These are phyloP conservation scores for mouse (Mus musculus) DNA, from an alignment of 2,113 vertebrate species.

Conservation along the genomic window DNA sequence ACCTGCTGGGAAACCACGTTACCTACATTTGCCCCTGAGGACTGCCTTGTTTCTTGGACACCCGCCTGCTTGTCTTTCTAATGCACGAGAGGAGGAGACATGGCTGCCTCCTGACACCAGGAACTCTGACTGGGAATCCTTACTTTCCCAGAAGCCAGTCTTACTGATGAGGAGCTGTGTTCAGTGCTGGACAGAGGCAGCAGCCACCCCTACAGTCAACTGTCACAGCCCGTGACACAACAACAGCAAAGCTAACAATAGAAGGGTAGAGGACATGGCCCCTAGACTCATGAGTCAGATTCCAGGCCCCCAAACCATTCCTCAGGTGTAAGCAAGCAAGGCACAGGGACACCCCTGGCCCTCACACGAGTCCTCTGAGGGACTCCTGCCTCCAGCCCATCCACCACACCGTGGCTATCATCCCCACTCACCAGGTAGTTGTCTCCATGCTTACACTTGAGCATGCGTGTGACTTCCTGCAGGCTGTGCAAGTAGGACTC, in stretches of 20 bases:
- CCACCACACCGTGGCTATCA: neutral
- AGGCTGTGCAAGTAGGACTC: conserved; percentile 94
- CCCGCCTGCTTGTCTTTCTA: neutral
- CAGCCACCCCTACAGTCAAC: neutral
- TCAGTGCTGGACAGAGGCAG: neutral
- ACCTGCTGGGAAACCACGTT: neutral
- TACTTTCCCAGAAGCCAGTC: neutral
- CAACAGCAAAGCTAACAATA: neutral
- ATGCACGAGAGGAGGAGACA: neutral
- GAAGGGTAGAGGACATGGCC: neutral
- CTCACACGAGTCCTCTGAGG: fast-evolving
- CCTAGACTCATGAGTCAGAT: neutral
- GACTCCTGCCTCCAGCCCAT: too few species aligned
- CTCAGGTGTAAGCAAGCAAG: neutral
- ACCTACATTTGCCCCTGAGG: neutral
- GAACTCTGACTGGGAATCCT: neutral
- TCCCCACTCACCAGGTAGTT: conserved; percentile 94
- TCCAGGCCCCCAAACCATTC: neutral
- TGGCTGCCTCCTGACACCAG: neutral
- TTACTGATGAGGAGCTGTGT: neutral
- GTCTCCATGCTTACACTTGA: conserved; percentile 97
- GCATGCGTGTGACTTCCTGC: conserved; percentile 95
- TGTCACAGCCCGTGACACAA: neutral
- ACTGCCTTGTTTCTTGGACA: neutral
- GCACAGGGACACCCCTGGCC: too few species aligned